These are phyloP conservation scores for Atta texana DNA, from an alignment of 1,140 invertebrate genomes.

Conservation along the genomic window DNA sequence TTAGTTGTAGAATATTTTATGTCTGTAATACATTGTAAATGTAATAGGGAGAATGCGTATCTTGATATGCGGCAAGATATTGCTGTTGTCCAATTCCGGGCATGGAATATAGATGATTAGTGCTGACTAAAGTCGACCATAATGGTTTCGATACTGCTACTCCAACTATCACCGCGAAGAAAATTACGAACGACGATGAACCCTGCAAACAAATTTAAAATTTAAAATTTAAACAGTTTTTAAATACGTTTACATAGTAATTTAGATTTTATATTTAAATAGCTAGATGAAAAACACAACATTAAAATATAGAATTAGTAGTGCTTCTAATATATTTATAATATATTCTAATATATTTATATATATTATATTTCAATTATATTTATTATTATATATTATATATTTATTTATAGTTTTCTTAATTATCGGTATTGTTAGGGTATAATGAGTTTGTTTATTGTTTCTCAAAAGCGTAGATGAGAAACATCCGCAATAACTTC, in stretches of 20 bases:
- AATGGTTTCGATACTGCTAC: conserved; percentile 55
- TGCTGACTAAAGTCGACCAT: conserved; percentile 19
- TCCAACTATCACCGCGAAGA: conserved; percentile 27
- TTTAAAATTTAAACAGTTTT: not conserved
- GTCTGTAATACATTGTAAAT: conserved; percentile 68
- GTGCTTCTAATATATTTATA: not conserved
- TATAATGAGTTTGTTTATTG: not conserved
- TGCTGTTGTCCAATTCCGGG: conserved; percentile 40
- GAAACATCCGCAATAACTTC: not conserved
- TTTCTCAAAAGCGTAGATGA: not conserved
- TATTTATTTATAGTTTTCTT: not conserved
- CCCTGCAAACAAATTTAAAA: conserved; percentile 25
- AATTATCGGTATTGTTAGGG: not conserved
- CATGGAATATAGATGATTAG: conserved; percentile 23
- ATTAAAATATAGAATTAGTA: not conserved
- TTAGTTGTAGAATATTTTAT: not conserved
- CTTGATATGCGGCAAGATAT: conserved; percentile 65
- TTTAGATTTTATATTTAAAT: conserved; percentile 25
- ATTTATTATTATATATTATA: too few relatives aligned
- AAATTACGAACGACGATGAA: conserved; percentile 10
- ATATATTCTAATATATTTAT: not conserved
- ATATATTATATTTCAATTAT: not conserved
- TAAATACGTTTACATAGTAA: not conserved
- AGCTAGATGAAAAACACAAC: not conserved
- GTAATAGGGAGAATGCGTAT: conserved; percentile 68